Conservation (phyloP, 2,797 vertebrate genomes). For the Malurus splendens region DNA sequence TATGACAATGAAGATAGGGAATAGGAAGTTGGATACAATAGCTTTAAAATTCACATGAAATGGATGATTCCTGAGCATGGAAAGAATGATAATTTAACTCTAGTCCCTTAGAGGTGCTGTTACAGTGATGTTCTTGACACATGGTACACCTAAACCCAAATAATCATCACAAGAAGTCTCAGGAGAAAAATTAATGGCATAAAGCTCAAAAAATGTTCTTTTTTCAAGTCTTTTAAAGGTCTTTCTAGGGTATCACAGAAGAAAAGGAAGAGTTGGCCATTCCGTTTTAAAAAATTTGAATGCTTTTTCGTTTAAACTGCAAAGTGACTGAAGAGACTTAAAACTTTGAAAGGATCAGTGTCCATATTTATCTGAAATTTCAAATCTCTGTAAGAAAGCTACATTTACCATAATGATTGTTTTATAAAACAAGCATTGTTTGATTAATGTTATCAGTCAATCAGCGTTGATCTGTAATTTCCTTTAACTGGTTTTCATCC, state of each 20-base stretch:
- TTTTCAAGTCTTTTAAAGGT: background rate
- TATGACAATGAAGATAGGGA: background rate
- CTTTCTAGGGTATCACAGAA: background rate
- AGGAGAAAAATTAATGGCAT: background rate
- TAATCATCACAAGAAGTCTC: background rate
- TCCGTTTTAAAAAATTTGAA: background rate
- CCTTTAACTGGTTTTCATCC: slow-evolving; percentile 46
- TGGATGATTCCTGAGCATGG: background rate
- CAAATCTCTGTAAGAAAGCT: background rate
- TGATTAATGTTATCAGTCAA: background rate
- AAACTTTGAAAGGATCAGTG: background rate
- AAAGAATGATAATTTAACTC: background rate
- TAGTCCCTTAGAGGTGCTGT: background rate
- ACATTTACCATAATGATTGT: background rate
- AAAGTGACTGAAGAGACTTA: background rate
- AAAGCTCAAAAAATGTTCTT: background rate
- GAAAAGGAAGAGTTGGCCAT: background rate
- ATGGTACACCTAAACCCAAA: background rate
- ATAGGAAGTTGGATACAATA: background rate
- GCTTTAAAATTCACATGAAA: background rate
- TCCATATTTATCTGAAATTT: background rate
- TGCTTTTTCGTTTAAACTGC: background rate
- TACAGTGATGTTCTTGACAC: background rate
- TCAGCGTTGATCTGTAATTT: background rate
- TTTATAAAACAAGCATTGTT: background rate